phyloP scores from a whole-genome alignment of 2,797 vertebrate species.

The Tokudaia muenninki region DNA sequence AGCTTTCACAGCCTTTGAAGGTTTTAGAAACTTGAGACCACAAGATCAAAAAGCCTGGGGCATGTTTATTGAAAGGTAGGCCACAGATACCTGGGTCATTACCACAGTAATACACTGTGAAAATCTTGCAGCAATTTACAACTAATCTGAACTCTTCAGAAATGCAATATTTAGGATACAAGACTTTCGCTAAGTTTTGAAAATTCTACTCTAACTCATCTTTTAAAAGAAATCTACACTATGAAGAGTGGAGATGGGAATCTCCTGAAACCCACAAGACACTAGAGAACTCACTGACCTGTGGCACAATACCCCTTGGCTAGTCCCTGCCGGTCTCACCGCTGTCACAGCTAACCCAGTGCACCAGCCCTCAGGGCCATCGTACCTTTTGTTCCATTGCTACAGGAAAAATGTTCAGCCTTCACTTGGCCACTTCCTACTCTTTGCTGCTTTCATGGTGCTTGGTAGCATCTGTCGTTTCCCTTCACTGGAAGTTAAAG shows the following conservation, averaged over 20 bases:
- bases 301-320: background rate
- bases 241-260: background rate
- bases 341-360: background rate
- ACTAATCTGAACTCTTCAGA: background rate
- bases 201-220: conserved; percentile 16
- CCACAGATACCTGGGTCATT: background rate
- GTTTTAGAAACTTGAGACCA: background rate
- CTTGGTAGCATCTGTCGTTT: background rate
- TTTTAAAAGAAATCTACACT: background rate
- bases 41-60: background rate
- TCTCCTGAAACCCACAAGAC: background rate
- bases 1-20: background rate
- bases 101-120: background rate
- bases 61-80: too few relatives aligned
- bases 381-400: background rate
- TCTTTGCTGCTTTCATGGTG: background rate
- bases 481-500: background rate
- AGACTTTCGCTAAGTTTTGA: conserved; percentile 53
- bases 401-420: background rate
- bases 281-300: background rate
- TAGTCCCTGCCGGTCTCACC: background rate
- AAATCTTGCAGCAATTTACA: background rate
- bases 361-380: background rate
- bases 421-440: background rate
- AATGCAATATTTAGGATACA: background rate